Evolutionary conservation across 2,113 vertebrate species (phyloP).

Genomic region (Lycaon pictus): DNA sequence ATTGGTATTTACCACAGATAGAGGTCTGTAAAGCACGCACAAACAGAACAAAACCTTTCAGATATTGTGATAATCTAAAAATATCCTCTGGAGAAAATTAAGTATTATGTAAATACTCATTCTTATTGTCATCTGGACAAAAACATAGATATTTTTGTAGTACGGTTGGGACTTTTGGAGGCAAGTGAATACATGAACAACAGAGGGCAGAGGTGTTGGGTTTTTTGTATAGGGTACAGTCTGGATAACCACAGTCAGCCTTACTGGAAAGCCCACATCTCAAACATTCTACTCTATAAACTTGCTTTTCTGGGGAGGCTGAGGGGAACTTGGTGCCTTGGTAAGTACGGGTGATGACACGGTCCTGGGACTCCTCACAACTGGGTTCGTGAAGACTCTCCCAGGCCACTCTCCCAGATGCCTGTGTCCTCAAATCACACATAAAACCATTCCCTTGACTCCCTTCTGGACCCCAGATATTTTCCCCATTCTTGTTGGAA

Average conservation of each 20-base stretch:
- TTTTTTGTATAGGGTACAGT: not conserved
- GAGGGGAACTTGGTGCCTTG: not conserved
- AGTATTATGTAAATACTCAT: not conserved
- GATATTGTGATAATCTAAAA: not conserved
- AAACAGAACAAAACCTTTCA: conserved; percentile 4
- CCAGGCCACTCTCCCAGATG: not conserved
- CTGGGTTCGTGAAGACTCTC: not conserved
- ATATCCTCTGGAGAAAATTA: not conserved
- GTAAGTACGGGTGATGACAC: not conserved
- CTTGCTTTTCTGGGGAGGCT: not conserved
- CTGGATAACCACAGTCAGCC: not conserved
- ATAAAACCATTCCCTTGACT: not conserved
- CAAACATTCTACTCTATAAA: not conserved
- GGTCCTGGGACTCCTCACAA: not conserved
- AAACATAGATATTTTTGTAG: not conserved
- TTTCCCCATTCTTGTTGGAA: not conserved
- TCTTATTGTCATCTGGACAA: not conserved
- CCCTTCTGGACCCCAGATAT: not conserved
- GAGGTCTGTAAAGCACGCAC: not conserved
- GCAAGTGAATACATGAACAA: not conserved
- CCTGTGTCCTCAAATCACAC: not conserved
- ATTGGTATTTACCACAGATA: not conserved
- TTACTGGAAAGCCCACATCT: not conserved
- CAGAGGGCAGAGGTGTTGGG: not conserved
- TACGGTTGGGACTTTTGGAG: not conserved